A percentile compares a stretch with the other conserved stretches of the same genome.
These are phyloP conservation scores for Otolemur garnettii DNA, from an alignment of 2,113 vertebrate species.

Conservation along the genomic window DNA sequence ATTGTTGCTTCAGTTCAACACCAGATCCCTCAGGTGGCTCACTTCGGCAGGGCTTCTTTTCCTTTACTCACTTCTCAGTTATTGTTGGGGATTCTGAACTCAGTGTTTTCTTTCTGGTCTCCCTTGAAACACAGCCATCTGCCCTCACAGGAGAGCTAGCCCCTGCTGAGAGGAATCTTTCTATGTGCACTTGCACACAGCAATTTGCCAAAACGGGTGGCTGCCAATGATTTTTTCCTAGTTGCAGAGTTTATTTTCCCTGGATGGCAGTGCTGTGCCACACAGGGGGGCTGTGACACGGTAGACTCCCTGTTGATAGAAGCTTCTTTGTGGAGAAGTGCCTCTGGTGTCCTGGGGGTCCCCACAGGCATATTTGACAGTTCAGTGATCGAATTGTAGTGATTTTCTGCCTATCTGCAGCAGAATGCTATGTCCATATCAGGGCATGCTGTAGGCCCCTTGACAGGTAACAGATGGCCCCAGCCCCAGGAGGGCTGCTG, in stretches of 20 bases:
- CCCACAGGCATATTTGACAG: conserved; percentile 48
- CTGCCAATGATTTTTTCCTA: conserved; percentile 52
- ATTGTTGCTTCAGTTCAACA: conserved; percentile 9
- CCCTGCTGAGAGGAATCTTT: conserved; percentile 62
- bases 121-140: conserved; percentile 63
- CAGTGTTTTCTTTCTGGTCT: conserved; percentile 41
- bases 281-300: conserved; percentile 1
- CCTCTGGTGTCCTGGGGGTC: conserved; percentile 22
- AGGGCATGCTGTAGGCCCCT: not conserved
- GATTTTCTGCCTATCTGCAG: not conserved
- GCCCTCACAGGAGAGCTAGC: conserved; percentile 67
- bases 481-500: not conserved
- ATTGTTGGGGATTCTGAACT: conserved; percentile 43
- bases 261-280: not conserved
- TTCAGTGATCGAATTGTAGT: conserved; percentile 14
- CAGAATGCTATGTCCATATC: not conserved
- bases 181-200: not conserved
- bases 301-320: conserved; percentile 35
- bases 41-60: conserved; percentile 23
- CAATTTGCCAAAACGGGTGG: not conserved
- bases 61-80: conserved; percentile 29
- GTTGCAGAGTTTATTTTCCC: conserved; percentile 69
- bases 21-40: not conserved
- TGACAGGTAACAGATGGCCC: not conserved
- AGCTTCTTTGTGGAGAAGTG: conserved; percentile 34